These are phyloP conservation scores for Drosophila eugracilis DNA, from an alignment of 1,140 invertebrate species.

Conservation along the genomic window DNA sequence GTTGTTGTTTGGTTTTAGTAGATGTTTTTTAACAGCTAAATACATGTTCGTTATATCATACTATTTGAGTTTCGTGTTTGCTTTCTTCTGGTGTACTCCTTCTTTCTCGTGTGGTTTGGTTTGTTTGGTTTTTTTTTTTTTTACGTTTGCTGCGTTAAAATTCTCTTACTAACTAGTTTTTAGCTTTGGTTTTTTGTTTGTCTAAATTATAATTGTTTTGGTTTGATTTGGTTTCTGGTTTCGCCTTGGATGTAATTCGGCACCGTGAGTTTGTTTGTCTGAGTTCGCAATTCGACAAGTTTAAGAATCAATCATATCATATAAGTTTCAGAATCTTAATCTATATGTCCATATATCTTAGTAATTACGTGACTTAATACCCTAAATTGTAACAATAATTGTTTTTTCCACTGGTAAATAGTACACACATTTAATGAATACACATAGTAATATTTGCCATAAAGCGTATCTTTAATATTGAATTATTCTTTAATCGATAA, in stretches of 20 bases:
- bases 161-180: conserved; percentile 72
- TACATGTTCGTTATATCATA: conserved; percentile 72
- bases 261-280: conserved; percentile 68
- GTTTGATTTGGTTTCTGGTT: conserved; percentile 70
- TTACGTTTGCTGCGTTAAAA: conserved; percentile 75
- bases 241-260: conserved; percentile 56
- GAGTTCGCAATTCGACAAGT: conserved; percentile 81
- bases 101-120: conserved; percentile 34
- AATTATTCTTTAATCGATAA: conserved; percentile 56
- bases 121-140: too few relatives aligned
- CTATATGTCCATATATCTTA: conserved; percentile 82
- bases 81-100: conserved; percentile 45
- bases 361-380: conserved; percentile 68
- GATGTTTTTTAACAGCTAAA: conserved; percentile 73
- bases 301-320: conserved; percentile 81
- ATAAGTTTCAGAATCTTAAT: conserved; percentile 63
- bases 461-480: conserved; percentile 56
- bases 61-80: conserved; percentile 62
- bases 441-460: conserved; percentile 61
- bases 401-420: conserved; percentile 52
- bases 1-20: conserved; percentile 53
- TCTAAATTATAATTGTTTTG: conserved; percentile 77
- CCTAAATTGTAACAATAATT: conserved; percentile 79
- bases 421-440: conserved; percentile 76
- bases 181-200: conserved; percentile 39